phyloP scores from a whole-genome alignment of 2,888 invertebrate genomes.

The Cephus rjabovi region DNA sequence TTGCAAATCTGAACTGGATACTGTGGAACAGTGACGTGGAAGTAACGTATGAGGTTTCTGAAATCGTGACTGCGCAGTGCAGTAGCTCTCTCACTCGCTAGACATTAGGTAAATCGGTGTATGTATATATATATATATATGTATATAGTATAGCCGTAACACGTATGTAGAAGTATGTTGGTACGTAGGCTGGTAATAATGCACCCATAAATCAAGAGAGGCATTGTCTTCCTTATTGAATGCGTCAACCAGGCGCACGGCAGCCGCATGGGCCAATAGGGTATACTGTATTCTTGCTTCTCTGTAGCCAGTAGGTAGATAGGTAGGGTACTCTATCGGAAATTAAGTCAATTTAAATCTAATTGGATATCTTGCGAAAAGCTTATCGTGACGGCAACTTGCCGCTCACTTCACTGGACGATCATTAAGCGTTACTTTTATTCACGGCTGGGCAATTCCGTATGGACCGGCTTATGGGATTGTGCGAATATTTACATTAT shows the following conservation, averaged over 20 bases:
- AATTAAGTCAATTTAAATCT: constrained; percentile 13
- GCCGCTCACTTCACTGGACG: background rate
- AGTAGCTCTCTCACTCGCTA: background rate
- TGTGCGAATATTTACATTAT: background rate
- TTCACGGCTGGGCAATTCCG: background rate
- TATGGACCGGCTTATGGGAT: background rate
- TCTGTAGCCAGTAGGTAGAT: background rate
- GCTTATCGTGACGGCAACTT: background rate
- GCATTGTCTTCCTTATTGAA: constrained; percentile 58
- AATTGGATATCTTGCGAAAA: constrained; percentile 11
- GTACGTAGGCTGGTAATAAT: constrained; percentile 55
- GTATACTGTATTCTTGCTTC: background rate
- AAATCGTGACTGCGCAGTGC: background rate
- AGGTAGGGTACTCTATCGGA: constrained; percentile 1
- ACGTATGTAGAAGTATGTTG: constrained; percentile 10
- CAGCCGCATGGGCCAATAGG: constrained; percentile 22
- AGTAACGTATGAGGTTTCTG: background rate
- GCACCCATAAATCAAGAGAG: constrained; percentile 56
- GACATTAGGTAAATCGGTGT: constrained; percentile 5
- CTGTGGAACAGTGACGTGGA: background rate
- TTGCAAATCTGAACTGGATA: background rate
- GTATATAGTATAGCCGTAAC: constrained; percentile 24
- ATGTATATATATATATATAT: constrained; percentile 42
- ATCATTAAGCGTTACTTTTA: background rate
- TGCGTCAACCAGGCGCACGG: constrained; percentile 35